Conservation (phyloP, 2,888 invertebrate species). For the Baronia brevicornis region DNA sequence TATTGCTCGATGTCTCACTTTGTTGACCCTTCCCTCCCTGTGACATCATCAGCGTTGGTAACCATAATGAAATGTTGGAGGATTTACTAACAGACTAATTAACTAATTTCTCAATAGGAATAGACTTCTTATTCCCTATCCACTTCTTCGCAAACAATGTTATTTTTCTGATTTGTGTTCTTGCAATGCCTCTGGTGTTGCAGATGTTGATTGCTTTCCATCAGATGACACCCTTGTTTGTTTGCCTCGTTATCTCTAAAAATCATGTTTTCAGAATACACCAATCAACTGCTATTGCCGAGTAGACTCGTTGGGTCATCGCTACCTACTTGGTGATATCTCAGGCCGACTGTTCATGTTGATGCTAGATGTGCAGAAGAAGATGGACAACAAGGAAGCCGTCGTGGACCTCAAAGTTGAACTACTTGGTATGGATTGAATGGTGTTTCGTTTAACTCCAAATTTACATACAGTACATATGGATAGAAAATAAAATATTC, state of each 20-base stretch:
- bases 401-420: slow-evolving; percentile 97
- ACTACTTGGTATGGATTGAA: slow-evolving; percentile 78
- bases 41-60: too few species aligned
- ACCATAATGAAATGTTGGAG: too few species aligned
- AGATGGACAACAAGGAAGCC: slow-evolving; percentile 82
- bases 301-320: slow-evolving; percentile 91
- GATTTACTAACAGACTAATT: too few species aligned
- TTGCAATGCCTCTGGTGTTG: too few species aligned
- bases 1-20: too few species aligned
- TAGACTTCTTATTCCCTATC: neutral
- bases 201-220: too few species aligned
- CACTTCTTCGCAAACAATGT: too few species aligned
- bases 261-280: slow-evolving; percentile 79
- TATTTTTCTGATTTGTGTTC: too few species aligned
- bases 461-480: neutral
- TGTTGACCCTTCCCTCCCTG: too few species aligned
- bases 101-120: neutral
- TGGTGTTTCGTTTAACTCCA: too few species aligned
- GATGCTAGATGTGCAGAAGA: slow-evolving; percentile 89
- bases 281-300: slow-evolving; percentile 96
- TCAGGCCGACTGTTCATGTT: slow-evolving; percentile 97
- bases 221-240: too few species aligned
- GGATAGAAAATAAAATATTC: neutral
- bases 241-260: too few species aligned
- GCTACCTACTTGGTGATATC: slow-evolving; percentile 96